Evolutionary conservation across 2,888 invertebrate species (phyloP).

Genomic region (Sesia apiformis): DNA sequence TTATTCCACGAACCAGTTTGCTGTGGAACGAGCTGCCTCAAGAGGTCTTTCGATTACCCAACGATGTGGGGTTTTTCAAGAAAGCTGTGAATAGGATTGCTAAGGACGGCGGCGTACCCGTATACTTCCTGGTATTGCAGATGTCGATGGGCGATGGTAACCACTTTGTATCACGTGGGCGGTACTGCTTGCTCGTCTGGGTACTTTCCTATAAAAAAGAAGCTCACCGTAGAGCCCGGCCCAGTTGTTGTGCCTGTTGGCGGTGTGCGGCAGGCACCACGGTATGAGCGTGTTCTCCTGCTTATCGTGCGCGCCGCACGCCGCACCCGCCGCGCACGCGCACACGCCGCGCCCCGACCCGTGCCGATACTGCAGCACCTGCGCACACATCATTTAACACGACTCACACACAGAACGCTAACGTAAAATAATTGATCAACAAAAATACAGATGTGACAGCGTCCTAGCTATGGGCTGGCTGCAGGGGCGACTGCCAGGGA

Average conservation of each 20-base stretch:
- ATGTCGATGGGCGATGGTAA: not conserved
- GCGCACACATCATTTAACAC: not conserved
- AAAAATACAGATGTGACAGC: too few species aligned
- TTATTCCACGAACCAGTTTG: too few species aligned
- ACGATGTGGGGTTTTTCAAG: too few species aligned
- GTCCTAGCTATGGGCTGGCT: too few species aligned
- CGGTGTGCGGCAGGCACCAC: slow-evolving; percentile 92
- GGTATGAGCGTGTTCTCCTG: slow-evolving; percentile 90
- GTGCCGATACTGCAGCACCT: slow-evolving; percentile 65
- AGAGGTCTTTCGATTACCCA: too few species aligned
- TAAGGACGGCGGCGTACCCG: too few species aligned
- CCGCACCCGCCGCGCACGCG: slow-evolving; percentile 77
- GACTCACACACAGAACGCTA: not conserved
- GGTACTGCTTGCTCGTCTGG: too few species aligned
- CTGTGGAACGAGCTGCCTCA: too few species aligned
- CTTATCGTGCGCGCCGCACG: slow-evolving; percentile 81
- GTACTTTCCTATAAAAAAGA: not conserved
- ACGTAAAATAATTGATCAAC: not conserved
- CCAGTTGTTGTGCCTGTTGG: slow-evolving; percentile 90
- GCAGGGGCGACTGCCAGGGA: too few species aligned
- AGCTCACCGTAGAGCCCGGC: slow-evolving; percentile 83
- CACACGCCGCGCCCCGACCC: slow-evolving; percentile 82
- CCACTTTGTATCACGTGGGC: not conserved
- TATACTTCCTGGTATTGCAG: too few species aligned
- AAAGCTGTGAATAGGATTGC: too few species aligned